These are phyloP conservation scores for Barbus barbus DNA, from an alignment of 2,113 vertebrate species.

Conservation along the genomic window DNA sequence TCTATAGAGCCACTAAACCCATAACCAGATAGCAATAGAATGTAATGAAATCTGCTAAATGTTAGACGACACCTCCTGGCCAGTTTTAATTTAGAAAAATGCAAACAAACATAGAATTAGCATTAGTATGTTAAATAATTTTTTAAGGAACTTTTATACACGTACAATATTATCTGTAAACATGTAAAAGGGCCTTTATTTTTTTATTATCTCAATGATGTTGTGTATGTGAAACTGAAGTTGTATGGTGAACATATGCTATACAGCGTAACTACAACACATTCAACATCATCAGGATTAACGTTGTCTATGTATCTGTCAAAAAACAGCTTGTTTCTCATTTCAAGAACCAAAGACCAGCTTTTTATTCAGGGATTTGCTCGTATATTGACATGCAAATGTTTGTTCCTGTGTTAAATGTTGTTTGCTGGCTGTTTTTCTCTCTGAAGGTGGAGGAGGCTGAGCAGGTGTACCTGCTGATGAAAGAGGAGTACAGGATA, in stretches of 20 bases:
- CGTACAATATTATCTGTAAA: no score
- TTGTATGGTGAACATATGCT: background rate
- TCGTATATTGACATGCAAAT: background rate
- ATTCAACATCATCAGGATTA: background rate
- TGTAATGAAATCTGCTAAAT: background rate
- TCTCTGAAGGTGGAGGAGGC: constrained; percentile 90
- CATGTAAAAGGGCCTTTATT: no score
- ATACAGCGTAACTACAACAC: no score
- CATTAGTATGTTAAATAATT: no score
- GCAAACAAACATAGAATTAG: no score
- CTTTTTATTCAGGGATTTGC: background rate
- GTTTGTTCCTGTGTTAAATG: background rate
- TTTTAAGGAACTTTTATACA: no score
- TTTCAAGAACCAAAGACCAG: background rate
- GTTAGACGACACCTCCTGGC: no score
- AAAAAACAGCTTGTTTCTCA: background rate
- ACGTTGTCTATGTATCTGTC: background rate
- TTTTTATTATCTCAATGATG: background rate
- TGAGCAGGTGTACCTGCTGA: constrained; percentile 91
- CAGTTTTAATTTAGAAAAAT: no score
- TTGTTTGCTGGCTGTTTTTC: background rate
- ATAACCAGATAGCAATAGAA: background rate
- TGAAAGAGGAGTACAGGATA: constrained; percentile 96
- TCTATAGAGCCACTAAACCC: no score
- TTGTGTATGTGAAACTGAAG: background rate